Conservation (phyloP, 2,113 vertebrate species). For the Dasyurus viverrinus region DNA sequence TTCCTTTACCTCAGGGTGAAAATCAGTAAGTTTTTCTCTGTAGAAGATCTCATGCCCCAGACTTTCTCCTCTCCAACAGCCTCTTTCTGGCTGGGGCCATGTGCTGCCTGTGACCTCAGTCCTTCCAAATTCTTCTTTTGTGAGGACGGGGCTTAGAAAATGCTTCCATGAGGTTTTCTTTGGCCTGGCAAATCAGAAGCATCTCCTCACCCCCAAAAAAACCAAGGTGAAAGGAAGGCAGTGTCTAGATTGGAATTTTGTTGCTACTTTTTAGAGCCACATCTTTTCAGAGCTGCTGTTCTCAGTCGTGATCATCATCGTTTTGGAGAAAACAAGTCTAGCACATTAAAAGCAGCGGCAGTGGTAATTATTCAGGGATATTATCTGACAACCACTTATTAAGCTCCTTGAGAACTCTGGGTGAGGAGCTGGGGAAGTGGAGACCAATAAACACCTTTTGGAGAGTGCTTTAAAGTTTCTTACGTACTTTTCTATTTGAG, state of each 20-base stretch:
- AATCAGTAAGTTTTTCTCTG: neutral
- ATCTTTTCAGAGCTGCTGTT: neutral
- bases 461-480: neutral
- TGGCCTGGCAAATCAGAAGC: neutral
- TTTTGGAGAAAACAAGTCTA: neutral
- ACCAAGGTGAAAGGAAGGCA: neutral
- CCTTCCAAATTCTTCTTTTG: neutral
- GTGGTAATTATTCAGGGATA: neutral
- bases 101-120: neutral
- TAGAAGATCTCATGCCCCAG: neutral
- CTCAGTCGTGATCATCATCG: neutral
- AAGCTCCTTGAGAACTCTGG: neutral
- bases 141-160: neutral
- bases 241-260: neutral
- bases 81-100: neutral
- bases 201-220: slow-evolving; percentile 3
- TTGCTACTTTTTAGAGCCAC: neutral
- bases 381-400: neutral
- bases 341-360: neutral
- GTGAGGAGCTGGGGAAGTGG: neutral
- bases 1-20: neutral
- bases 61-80: neutral
- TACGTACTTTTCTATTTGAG: neutral
- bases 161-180: neutral
- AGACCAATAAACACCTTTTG: neutral